Evolutionary conservation across 2,888 invertebrate genomes (phyloP), one percentile per base, ranked within the genome.

Genomic region (Pherbina coryleti): DNA sequence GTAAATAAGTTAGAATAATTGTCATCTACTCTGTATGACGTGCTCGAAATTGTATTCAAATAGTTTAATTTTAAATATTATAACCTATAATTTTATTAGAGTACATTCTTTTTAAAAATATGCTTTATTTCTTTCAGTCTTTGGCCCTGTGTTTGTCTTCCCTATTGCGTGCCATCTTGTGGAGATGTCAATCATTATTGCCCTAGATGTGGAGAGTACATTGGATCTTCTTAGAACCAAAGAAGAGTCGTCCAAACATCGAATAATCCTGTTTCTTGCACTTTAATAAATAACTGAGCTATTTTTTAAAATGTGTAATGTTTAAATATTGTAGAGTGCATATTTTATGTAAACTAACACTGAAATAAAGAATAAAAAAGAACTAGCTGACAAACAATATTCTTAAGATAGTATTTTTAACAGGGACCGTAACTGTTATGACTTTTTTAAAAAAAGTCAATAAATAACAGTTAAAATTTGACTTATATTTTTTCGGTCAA

Each of bases 131-230:
- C 17, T 66, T 66, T 37, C 19, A 67, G 67, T 25, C 14, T 67
- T 7, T 75, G 71, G 66, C 90, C 90, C 0, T 91, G 90, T 75
- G 85, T 87, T 11, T 88, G 90, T 66, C 75, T 91, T 1, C 91
- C 91, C 0, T 91, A 91, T 84, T 91, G 90, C 81, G 84, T 89
- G 81, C 87, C 90, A 72, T 88, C 90, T 2, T 91, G 90, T 82
- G 87, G 86, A 78, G 90, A 88, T 66, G 85, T 88, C 1, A 89
- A 90, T 53, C 91, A 91, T 81, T 91, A 90, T 79, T 91, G 91
- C 69, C 90, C 91, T 0, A 88, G 89, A 80, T 91, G 91, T 82
- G 87, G 87, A 57, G 83, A 89, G 0, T 90, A 88, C 78, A 80
- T 91, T 7, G 92, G 91, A 49, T 88, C 88, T 66, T 25, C 17